phyloP scores from a whole-genome alignment of 2,797 vertebrate genomes.

The Gadopsis marmoratus region DNA sequence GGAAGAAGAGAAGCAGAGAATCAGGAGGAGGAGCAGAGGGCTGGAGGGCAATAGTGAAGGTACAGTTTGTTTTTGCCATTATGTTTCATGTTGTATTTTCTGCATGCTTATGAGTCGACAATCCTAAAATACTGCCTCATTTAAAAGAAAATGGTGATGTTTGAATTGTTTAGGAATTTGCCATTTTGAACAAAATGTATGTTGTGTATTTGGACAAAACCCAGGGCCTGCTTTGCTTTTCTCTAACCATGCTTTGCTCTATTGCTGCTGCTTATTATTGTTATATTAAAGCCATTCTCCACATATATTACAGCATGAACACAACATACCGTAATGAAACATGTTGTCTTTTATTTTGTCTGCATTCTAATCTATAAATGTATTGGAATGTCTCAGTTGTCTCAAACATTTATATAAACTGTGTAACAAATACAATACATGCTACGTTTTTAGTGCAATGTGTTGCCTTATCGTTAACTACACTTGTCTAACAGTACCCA shows the following conservation, averaged over 20 bases:
- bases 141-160: neutral
- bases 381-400: neutral
- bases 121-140: neutral
- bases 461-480: constrained; percentile 48
- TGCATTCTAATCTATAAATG: neutral
- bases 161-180: neutral
- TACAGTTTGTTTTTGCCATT: constrained; percentile 42
- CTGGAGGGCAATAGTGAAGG: constrained; percentile 67
- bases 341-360: constrained; percentile 9
- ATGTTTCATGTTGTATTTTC: neutral
- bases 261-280: constrained; percentile 2
- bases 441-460: constrained; percentile 26
- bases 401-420: constrained; percentile 13
- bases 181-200: neutral
- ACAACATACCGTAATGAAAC: neutral
- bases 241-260: constrained; percentile 5
- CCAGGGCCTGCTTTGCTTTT: neutral
- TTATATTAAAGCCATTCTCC: constrained; percentile 11
- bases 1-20: constrained; percentile 81
- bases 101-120: neutral
- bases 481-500: constrained; percentile 35
- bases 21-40: constrained; percentile 62
- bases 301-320: constrained; percentile 16
- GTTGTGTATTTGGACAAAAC: neutral
- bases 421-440: neutral